Evolutionary conservation across 2,888 invertebrate species (phyloP), one percentile per base, ranked within the genome.

Genomic region (Tryphoninae sp.): DNA sequence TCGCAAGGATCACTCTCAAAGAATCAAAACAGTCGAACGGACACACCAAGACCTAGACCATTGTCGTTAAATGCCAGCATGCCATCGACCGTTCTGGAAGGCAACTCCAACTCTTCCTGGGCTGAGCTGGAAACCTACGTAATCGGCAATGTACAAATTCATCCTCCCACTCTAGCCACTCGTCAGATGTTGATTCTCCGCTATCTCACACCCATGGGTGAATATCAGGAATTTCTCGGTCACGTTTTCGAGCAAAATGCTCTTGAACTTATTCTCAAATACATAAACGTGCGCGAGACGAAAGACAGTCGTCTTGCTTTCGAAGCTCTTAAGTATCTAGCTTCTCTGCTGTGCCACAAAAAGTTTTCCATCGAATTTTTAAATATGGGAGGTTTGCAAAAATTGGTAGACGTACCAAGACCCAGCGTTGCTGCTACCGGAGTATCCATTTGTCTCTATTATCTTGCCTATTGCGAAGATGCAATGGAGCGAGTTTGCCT

Each of bases 321-420:
- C 93, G 99, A 99, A 91, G 98, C 98, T 0, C 94, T 99, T 4
- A 98, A 98, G 93, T 99, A 98, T 92, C 93, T 99, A 22, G 97
- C 98, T 0, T 97, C 98, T 0, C 92, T 99, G 82, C 94, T 99
- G 13, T 99, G 99, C 90, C 99, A 99, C 92, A 99, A 99, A 93
- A 99, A 99, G 92, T 99, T 99, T 93, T 97, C 98, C 0, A 95
- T 99, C 42, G 99, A 99, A 91, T 99, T 99, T 92, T 96, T 99
- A 68, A 95, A 96, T 78, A 95, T 95, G 90, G 96, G 96, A 40
- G 99, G 99, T 0, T 92, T 99, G 61, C 93, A 97, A 94, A 95
- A 95, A 82, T 94, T 99, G 69, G 93, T 99, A 13, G 96, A 97
- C 90, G 97, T 99, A 1, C 97, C 98, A 0, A 94, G 98, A 42